phyloP scores from a whole-genome alignment of 2,113 vertebrate genomes.

The Perca schrenkii region DNA sequence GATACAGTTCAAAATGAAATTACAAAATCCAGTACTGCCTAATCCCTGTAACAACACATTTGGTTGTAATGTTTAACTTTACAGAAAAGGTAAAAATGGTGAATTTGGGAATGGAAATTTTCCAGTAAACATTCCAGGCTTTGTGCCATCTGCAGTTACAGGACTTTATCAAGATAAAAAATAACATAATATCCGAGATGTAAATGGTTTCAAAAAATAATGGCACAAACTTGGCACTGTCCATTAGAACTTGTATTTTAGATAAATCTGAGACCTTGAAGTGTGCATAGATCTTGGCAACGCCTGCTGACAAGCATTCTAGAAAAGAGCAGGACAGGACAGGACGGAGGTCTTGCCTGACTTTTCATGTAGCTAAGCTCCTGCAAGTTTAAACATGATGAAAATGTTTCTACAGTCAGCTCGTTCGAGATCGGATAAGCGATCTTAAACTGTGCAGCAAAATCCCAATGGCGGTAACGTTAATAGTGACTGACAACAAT shows the following conservation, averaged over 20 bases:
- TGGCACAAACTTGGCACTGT: no score
- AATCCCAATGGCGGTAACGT: background rate
- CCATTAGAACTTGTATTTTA: background rate
- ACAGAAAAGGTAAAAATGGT: background rate
- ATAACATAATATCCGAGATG: background rate
- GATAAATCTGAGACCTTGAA: background rate
- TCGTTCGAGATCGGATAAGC: background rate
- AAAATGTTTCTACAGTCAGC: background rate
- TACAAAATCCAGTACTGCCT: background rate
- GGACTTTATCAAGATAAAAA: background rate
- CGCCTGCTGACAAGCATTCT: constrained; percentile 62
- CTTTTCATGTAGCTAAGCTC: constrained; percentile 1
- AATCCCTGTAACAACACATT: background rate
- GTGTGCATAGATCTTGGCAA: constrained; percentile 14
- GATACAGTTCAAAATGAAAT: background rate
- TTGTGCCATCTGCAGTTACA: background rate
- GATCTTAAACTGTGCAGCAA: background rate
- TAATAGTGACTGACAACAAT: background rate
- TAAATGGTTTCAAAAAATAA: background rate
- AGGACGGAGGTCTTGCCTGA: constrained; percentile 16
- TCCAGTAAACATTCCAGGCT: background rate
- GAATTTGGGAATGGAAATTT: background rate
- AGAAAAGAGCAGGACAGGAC: constrained; percentile 64
- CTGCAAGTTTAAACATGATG: constrained; percentile 70
- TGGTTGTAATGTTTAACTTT: background rate